Evolutionary conservation across 1,140 invertebrate genomes (phyloP), one percentile per base, ranked within the genome.

Genomic region (Copidosoma floridanum): DNA sequence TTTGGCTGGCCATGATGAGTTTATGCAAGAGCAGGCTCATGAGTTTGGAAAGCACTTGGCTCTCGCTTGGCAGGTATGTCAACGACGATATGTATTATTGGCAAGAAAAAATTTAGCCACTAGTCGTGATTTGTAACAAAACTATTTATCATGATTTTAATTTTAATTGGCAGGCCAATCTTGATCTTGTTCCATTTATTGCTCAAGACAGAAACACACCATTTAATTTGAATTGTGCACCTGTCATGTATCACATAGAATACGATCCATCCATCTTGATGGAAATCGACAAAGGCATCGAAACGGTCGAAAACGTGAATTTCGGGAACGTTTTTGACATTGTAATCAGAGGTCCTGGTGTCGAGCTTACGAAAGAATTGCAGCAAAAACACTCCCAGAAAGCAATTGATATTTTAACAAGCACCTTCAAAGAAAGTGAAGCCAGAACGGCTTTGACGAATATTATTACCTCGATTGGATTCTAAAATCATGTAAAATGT

Each of bases 31-130:
- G 27, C 84, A 89, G 71, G 94, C 91, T 0, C 94, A 90, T 75
- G 83, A 90, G 41, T 96, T 97, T 85, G 95, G 94, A n/a, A 90
- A 92, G 75, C 91, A 96, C 81, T 81, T 97, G 44, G 92, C 92
- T 1, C 81, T 95, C 26, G 92, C 92, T 32, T 94, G 92, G 88
- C 93, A 97, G 80, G 93, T 94, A 63, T 65, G 53, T 61, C n/a
- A 21, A 43, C n/a, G n/a, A n/a, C n/a, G n/a, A n/a, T 64, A 51
- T n/a, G n/a, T n/a, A n/a, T n/a, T n/a, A n/a, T n/a, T n/a, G n/a
- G n/a, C n/a, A n/a, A n/a, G n/a, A n/a, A n/a, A n/a, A n/a, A n/a
- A n/a, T n/a, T n/a, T n/a, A n/a, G n/a, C n/a, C n/a, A n/a, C n/a
- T n/a, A n/a, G n/a, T n/a, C n/a, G n/a, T n/a, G n/a, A n/a, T n/a